These are phyloP conservation scores for Dasypogon diadema DNA, from an alignment of 2,888 invertebrate species.

Conservation along the genomic window DNA sequence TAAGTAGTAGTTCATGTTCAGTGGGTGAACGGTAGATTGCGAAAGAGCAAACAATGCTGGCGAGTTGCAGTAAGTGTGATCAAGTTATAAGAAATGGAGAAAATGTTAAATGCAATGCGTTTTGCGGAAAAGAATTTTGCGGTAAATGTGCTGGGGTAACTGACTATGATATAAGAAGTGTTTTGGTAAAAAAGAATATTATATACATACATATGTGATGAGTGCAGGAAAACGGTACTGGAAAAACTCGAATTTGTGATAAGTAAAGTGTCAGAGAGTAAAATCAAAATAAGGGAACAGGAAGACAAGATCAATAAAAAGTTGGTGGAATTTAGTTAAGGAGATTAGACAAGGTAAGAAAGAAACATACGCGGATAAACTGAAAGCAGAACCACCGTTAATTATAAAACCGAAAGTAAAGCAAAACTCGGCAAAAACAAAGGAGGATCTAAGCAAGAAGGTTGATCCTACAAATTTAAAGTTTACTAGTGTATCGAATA, in stretches of 20 bases:
- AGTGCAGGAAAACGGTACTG: too few species aligned
- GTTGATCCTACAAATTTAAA: background rate
- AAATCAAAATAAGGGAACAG: too few species aligned
- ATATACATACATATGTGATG: too few species aligned
- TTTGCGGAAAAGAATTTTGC: background rate
- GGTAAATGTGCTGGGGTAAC: background rate
- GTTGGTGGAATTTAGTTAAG: background rate
- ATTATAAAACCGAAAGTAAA: background rate
- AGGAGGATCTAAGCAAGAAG: background rate
- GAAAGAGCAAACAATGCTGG: too few species aligned
- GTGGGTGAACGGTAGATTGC: too few species aligned
- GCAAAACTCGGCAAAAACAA: background rate
- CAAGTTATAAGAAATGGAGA: too few species aligned
- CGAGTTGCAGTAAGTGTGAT: too few species aligned
- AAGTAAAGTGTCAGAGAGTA: background rate
- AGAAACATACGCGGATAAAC: background rate
- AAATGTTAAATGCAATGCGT: too few species aligned
- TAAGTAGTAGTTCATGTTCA: too few species aligned
- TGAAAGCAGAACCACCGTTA: background rate
- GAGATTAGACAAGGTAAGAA: too few species aligned
- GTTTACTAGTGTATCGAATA: background rate
- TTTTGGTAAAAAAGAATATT: background rate
- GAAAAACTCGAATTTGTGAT: background rate
- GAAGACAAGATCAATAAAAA: background rate
- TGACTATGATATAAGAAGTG: background rate